Evolutionary conservation across 2,797 vertebrate species (phyloP).

Genomic region (Pipistrellus pygmaeus): DNA sequence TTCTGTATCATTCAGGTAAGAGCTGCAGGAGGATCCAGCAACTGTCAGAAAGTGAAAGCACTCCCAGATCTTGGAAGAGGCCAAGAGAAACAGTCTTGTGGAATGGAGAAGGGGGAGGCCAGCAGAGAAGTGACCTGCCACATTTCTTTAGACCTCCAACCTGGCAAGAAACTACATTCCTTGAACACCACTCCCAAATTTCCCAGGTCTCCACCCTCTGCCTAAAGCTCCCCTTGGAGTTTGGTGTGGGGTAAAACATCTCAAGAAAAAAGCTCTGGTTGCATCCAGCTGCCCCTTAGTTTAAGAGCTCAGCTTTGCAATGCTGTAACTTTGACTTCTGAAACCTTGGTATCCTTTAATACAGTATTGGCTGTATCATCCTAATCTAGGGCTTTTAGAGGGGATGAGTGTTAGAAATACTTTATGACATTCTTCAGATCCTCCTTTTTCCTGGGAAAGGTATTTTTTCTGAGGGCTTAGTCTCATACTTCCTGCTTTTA

Average conservation of each 20-base stretch:
- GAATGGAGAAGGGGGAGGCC: neutral
- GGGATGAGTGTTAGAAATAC: neutral
- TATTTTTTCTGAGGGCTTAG: neutral
- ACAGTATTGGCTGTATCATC: neutral
- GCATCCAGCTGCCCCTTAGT: no score
- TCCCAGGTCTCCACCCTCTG: neutral
- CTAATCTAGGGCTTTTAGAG: neutral
- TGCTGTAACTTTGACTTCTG: neutral
- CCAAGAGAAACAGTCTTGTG: neutral
- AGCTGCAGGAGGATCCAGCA: neutral
- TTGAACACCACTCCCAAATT: neutral
- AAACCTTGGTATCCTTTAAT: neutral
- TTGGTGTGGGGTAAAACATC: neutral
- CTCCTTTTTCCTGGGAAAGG: no score
- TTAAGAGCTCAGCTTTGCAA: neutral
- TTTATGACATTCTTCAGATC: neutral
- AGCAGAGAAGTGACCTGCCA: neutral
- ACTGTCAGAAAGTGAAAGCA: neutral
- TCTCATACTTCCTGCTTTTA: neutral
- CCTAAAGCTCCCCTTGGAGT: neutral
- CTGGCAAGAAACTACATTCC: neutral
- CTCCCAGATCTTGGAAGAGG: neutral
- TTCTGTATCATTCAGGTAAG: neutral
- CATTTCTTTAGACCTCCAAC: slow-evolving; percentile 38
- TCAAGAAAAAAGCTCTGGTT: neutral